Evolutionary conservation across 2,888 invertebrate genomes (phyloP), one percentile per base, ranked within the genome.

Genomic region (Taphrorychus bicolor): DNA sequence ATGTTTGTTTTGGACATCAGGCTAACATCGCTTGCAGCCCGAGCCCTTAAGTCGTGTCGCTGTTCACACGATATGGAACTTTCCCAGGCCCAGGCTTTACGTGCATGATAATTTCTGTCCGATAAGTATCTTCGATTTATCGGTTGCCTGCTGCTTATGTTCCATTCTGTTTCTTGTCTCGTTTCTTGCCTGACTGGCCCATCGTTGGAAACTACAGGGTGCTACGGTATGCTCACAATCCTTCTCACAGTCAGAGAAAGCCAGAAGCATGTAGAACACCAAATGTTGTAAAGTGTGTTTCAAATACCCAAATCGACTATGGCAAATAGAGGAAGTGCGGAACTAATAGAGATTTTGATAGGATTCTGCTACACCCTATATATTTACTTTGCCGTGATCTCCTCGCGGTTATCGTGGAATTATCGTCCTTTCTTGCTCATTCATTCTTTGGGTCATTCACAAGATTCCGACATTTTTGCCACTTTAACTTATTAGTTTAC

Each of bases 61-160:
- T 7, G 22, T 67, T 62, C 58, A 57, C 67, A 67, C 62, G 66
- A 61, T 18, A 42, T 42, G 42, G 66, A 19, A 23, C 49, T 59
- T 59, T 66, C 66, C 66, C 59, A 66, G 64, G 66, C 66, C 59
- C 59, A 45, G 45, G 66, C 19, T 59, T 59, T 53, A 59, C 59
- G 56, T 54, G 66, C 54, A 53, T 41, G 59, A 59, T 59, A 66
- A 66, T 59, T 66, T 59, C 48, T 53, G 45, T 14, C 48, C 56
- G 66, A 66, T 66, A 54, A n/a, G 52, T 66, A 66, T 66, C 59
- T 66, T 59, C 59, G 59, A 66, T 66, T 59, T 66, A 66, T 66
- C 66, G 66, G 24, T 54, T 53, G 48, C 59, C 54, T 21, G 66
- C 56, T 59, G 49, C 48, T 66, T 66, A 66, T 66, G 58, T 65